Conservation (phyloP, 2,113 vertebrate genomes). For the Triplophysa siluroides region DNA sequence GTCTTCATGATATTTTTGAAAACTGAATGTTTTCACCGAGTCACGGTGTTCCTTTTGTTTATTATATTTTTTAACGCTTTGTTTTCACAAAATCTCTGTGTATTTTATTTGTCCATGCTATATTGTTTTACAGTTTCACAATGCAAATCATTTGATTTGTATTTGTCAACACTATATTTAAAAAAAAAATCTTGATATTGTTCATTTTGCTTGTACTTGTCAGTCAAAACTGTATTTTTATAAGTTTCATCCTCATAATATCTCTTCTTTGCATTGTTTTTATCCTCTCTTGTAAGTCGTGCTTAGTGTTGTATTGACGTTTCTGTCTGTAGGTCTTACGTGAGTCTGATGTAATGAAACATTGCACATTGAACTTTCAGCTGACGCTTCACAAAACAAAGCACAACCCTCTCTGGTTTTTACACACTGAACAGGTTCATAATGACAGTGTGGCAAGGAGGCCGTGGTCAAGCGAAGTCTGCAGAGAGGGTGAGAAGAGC, state of each 20-base stretch:
- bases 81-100: background rate
- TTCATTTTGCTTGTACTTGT: background rate
- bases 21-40: background rate
- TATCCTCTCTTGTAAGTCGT: background rate
- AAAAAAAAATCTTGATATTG: background rate
- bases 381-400: background rate
- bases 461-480: too few relatives aligned
- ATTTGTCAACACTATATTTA: background rate
- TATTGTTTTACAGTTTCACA: background rate
- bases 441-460: too few relatives aligned
- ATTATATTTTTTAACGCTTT: background rate
- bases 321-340: background rate
- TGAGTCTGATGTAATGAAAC: too few relatives aligned
- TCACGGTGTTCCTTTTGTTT: background rate
- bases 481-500: too few relatives aligned
- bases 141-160: background rate
- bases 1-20: background rate
- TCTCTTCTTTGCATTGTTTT: constrained; percentile 5
- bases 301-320: background rate
- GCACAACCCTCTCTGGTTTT: background rate
- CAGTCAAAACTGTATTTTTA: background rate
- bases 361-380: too few relatives aligned
- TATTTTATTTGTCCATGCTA: too few relatives aligned
- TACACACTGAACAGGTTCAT: background rate
- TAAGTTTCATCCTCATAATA: background rate